A percentile compares a stretch with the other conserved stretches of the same genome.
phyloP scores from a whole-genome alignment of 2,888 invertebrate genomes.

The Deilephila elpenor region DNA sequence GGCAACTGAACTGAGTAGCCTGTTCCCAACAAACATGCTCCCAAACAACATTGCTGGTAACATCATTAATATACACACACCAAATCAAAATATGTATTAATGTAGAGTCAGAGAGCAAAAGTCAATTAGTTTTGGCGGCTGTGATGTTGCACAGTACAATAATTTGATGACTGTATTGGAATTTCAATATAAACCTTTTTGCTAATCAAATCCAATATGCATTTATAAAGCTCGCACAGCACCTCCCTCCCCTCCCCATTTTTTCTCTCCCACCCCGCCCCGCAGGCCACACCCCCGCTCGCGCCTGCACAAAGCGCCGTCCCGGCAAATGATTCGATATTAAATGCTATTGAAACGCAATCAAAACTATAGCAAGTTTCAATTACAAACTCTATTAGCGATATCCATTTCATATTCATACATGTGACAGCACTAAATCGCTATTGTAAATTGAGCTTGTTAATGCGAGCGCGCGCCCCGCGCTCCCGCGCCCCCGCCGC shows the following conservation, averaged over 20 bases:
- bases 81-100: not conserved
- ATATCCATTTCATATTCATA: conserved; percentile 29
- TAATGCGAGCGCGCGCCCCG: conserved; percentile 24
- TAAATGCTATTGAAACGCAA: conserved; percentile 19
- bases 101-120: not conserved
- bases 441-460: conserved; percentile 32
- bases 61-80: not conserved
- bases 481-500: not conserved
- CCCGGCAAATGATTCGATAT: not conserved
- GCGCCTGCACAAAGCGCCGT: not conserved
- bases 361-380: conserved; percentile 21
- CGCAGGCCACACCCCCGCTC: too few relatives aligned
- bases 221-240: not conserved
- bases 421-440: conserved; percentile 32
- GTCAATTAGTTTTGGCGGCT: not conserved
- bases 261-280: too few relatives aligned
- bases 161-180: not conserved
- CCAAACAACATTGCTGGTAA: too few relatives aligned
- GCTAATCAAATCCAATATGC: not conserved
- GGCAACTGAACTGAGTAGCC: too few relatives aligned
- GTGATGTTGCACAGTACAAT: not conserved
- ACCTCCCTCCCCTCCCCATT: too few relatives aligned
- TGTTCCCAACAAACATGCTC: too few relatives aligned
- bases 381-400: conserved; percentile 36
- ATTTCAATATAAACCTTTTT: conserved; percentile 4